Evolutionary conservation across 2,113 vertebrate genomes (phyloP).

Genomic region (Rhea pennata): DNA sequence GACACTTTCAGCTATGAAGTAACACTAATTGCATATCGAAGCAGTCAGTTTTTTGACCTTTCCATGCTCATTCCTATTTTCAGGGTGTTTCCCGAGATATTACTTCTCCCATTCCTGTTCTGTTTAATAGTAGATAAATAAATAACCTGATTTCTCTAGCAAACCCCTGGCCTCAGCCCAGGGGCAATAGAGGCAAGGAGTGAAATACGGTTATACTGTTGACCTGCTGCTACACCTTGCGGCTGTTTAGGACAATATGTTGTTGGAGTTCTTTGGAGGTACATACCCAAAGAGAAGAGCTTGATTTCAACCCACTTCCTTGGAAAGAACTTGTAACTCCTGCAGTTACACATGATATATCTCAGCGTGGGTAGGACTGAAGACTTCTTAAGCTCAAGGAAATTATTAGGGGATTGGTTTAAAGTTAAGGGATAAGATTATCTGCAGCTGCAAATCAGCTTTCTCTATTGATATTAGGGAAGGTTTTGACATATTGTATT

Average conservation of each 20-base stretch:
- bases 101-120: neutral
- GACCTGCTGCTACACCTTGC: neutral
- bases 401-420: neutral
- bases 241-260: neutral
- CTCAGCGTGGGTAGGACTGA: fast-evolving
- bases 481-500: neutral
- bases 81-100: neutral
- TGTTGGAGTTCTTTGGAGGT: neutral
- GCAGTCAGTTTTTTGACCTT: neutral
- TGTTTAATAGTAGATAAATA: neutral
- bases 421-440: neutral
- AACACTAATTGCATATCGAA: neutral
- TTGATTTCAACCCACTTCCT: neutral
- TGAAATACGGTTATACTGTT: neutral
- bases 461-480: neutral
- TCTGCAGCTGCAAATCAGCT: neutral
- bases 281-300: neutral
- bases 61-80: neutral
- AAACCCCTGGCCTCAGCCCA: neutral
- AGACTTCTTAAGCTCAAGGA: neutral
- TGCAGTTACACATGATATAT: neutral
- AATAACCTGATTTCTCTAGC: neutral
- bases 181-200: neutral
- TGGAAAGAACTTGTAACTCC: neutral
- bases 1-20: neutral